Conservation (phyloP, 2,797 vertebrate genomes). For the Myiothlypis coronata region DNA sequence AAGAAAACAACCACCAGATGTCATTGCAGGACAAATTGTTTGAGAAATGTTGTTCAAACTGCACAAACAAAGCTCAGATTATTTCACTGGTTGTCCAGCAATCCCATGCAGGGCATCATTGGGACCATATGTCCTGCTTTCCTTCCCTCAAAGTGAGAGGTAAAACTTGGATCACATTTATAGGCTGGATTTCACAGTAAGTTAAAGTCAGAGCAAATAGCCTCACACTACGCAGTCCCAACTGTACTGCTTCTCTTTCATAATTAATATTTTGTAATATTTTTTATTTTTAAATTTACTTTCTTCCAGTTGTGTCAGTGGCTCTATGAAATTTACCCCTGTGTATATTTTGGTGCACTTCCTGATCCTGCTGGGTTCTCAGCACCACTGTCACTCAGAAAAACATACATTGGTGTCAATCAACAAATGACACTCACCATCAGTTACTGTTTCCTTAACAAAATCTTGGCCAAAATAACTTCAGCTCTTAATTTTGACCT, state of each 20-base stretch:
- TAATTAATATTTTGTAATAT: no score
- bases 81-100: background rate
- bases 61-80: background rate
- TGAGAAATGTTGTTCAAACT: background rate
- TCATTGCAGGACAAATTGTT: constrained; percentile 51
- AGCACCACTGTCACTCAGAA: background rate
- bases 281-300: background rate
- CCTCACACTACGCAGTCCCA: background rate
- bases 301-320: background rate
- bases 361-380: background rate
- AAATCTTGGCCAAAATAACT: background rate
- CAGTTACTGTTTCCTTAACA: background rate
- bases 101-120: background rate
- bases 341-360: background rate
- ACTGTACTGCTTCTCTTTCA: background rate
- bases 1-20: constrained; percentile 59
- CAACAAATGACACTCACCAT: background rate
- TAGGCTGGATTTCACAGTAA: background rate
- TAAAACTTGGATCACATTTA: background rate
- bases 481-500: background rate
- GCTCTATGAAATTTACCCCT: background rate
- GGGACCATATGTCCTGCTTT: background rate
- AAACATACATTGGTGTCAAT: background rate
- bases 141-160: background rate
- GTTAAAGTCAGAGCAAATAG: background rate